phyloP scores from a whole-genome alignment of 2,113 vertebrate species.

The Ageneiosus marmoratus region DNA sequence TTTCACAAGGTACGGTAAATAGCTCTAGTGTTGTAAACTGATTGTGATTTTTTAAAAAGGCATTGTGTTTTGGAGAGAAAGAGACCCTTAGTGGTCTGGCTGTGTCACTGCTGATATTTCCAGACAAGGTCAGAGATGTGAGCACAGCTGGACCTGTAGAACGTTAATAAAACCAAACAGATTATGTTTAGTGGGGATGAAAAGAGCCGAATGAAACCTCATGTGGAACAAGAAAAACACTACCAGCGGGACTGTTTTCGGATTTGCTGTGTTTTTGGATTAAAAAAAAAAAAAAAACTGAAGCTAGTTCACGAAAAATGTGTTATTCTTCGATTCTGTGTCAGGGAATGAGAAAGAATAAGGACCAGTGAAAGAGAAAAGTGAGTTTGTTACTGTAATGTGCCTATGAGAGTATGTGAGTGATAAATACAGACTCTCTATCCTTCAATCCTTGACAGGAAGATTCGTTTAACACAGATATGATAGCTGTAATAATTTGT shows the following conservation, averaged over 20 bases:
- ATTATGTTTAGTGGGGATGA: slow-evolving; percentile 4
- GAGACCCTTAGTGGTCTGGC: not conserved
- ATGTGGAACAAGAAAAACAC: not conserved
- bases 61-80: not conserved
- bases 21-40: not conserved
- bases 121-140: slow-evolving; percentile 27
- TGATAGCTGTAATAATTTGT: slow-evolving; percentile 77
- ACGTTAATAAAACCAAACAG: slow-evolving; percentile 28
- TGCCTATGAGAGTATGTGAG: not conserved
- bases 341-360: slow-evolving; percentile 20
- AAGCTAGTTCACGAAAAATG: not conserved
- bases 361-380: not conserved
- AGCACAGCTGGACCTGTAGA: slow-evolving; percentile 19
- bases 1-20: not conserved
- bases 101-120: slow-evolving; percentile 28
- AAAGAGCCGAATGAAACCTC: slow-evolving; percentile 22
- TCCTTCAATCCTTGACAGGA: not conserved
- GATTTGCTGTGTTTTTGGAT: not conserved
- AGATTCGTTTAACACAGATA: slow-evolving; percentile 75
- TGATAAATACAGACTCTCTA: slow-evolving; percentile 20
- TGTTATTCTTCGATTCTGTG: not conserved
- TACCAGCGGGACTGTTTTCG: not conserved
- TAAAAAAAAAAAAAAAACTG: not conserved
- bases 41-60: too few species aligned
- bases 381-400: not conserved